Percentiles rank a stretch among this genome's conserved stretches.
These are phyloP conservation scores for Aurelia sp. DNA, from an alignment of 30 jellyfish, hydroid and myxozoan genomes.

Conservation along the genomic window DNA sequence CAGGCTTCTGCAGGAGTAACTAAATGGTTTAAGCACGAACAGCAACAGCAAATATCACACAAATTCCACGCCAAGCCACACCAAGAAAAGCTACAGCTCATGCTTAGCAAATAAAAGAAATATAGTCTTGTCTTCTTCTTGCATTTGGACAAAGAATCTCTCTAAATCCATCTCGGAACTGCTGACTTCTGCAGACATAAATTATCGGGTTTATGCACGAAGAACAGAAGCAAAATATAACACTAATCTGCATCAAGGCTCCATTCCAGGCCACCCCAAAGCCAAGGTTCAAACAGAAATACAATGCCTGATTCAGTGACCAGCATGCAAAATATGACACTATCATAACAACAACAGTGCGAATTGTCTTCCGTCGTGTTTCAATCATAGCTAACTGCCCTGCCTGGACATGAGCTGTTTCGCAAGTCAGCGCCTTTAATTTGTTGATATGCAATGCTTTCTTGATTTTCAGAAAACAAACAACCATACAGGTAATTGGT, in stretches of 20 bases:
- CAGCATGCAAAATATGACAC: slow-evolving; percentile 74
- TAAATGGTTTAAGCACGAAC: slow-evolving; percentile 76
- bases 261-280: slow-evolving; percentile 66
- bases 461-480: slow-evolving; percentile 68
- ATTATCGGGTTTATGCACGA: slow-evolving; percentile 86
- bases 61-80: slow-evolving; percentile 50
- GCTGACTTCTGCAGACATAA: slow-evolving; percentile 70
- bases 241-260: slow-evolving; percentile 64
- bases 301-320: slow-evolving; percentile 71
- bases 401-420: slow-evolving; percentile 34
- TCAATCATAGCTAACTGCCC: slow-evolving; percentile 48
- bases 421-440: slow-evolving; percentile 30
- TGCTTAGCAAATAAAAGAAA: too few relatives aligned
- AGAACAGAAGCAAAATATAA: slow-evolving; percentile 73
- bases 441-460: slow-evolving; percentile 30
- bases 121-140: too few relatives aligned
- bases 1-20: slow-evolving; percentile 61
- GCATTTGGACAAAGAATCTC: slow-evolving; percentile 21
- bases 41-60: slow-evolving; percentile 58
- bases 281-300: slow-evolving; percentile 63
- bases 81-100: slow-evolving; percentile 5
- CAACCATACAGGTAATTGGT: slow-evolving; percentile 72
- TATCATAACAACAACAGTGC: slow-evolving; percentile 63
- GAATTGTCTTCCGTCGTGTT: slow-evolving; percentile 59
- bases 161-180: slow-evolving; percentile 64